Conservation (phyloP, 2,797 vertebrate genomes). For the Myripristis murdjan region DNA sequence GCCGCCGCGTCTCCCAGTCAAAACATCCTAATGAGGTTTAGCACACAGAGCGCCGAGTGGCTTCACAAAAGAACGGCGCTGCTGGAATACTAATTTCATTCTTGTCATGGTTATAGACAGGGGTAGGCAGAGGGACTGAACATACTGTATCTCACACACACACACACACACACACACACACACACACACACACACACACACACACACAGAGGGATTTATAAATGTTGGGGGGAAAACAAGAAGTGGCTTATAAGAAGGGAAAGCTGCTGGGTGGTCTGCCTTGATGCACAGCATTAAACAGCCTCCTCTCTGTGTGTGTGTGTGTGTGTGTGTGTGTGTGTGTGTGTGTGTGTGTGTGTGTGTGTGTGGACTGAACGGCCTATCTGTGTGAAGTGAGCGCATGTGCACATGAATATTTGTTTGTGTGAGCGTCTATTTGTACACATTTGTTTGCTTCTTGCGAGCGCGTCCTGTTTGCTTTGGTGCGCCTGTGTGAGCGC, state of each 20-base stretch:
- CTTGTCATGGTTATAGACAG: slow-evolving; percentile 13
- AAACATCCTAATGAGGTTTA: slow-evolving; percentile 51
- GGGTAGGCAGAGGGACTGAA: slow-evolving; percentile 12
- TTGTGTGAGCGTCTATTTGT: slow-evolving; percentile 52
- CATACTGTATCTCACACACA: slow-evolving; percentile 26
- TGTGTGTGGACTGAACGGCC: too few species aligned
- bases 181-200: slow-evolving; percentile 29
- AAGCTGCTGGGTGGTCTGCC: slow-evolving; percentile 74
- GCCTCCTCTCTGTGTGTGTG: slow-evolving; percentile 43
- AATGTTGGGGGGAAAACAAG: slow-evolving; percentile 64
- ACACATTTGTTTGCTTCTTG: slow-evolving; percentile 45
- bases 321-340: slow-evolving; percentile 32
- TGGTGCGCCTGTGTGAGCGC: slow-evolving; percentile 37
- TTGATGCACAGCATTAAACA: slow-evolving; percentile 47
- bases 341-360: too few species aligned
- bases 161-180: slow-evolving; percentile 22
- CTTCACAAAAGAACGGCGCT: slow-evolving; percentile 1
- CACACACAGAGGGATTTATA: slow-evolving; percentile 28
- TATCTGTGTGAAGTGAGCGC: too few species aligned
- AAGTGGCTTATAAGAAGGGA: slow-evolving; percentile 53
- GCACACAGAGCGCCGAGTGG: not conserved
- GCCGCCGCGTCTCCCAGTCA: slow-evolving; percentile 32
- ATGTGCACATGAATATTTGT: too few species aligned
- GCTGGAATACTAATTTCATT: slow-evolving; percentile 45
- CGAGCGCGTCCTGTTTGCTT: slow-evolving; percentile 69